Base-by-base conservation (phyloP, 2,888 invertebrate species). In the Herminia tarsipennalis region DNA sequence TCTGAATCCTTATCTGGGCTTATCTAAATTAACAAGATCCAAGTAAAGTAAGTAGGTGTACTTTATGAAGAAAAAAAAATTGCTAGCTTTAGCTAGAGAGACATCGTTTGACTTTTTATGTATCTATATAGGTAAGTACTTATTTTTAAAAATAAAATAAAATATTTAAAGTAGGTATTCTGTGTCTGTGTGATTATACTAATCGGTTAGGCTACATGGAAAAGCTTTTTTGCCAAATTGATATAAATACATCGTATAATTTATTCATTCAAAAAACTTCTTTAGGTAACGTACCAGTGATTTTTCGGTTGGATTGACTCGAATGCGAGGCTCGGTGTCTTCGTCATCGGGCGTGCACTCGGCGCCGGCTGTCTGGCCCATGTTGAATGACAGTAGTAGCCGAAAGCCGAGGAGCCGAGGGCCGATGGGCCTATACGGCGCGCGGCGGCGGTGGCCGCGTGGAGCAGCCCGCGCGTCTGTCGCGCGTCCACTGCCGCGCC, bases 331-430 rank as follows among this genome's bases (percentile, higher is more conserved):
- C 63, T 92, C 90, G 18, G 53, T 41, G 45, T 92, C 92, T 44
- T 92, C 92, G 36, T 92, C 86, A 53, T 91, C 92, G 0, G 89
- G 92, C 53, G 91, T 86, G 72, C 90, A 89, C 73, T 92, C 92
- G 66, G 88, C 88, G 74, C 92, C 92, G 73, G 93, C 70, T 36
- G 83, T 83, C 71, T 91, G 91, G 67, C 91, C 93, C 93, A 93
- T 93, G 77, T 78, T 84, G 55, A 32, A 20, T 51, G 51, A 45
- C 47, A 9, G 41, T 22, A 43, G 30, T 66, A 56, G 4, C 18
- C 18, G 30, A 5, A 25, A 9, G 22, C 34, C 27, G 37, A 38
- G n/a, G 39, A 45, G 38, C 27, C 33, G 27, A 34, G 17, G 25
- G 45, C 45, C 45, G 34, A 33, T 25, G 47, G 69, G 71, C 72